A percentile compares a stretch with the other conserved stretches of the same genome.
phyloP scores from a whole-genome alignment of 2,113 vertebrate species.

The Suricata suricatta region DNA sequence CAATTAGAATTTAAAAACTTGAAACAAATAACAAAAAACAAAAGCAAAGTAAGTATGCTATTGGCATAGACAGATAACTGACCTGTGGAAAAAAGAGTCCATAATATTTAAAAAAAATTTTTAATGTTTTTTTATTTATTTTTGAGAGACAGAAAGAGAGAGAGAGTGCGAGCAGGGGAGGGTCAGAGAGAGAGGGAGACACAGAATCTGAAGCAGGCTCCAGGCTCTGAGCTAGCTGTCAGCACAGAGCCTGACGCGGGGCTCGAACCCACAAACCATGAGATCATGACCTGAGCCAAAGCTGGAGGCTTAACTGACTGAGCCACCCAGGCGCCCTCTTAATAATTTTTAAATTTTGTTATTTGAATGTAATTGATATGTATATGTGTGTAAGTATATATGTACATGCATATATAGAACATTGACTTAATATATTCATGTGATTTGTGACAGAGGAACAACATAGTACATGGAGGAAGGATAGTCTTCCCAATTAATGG shows the following conservation, averaged over 20 bases:
- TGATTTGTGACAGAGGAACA: background rate
- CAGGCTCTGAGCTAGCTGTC: too few relatives aligned
- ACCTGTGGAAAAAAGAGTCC: background rate
- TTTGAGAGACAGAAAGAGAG: too few relatives aligned
- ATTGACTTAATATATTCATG: background rate
- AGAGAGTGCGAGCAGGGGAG: too few relatives aligned
- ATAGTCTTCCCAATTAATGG: background rate
- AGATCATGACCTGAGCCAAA: too few relatives aligned
- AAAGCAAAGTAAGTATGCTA: background rate
- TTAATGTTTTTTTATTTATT: too few relatives aligned
- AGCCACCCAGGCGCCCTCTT: too few relatives aligned
- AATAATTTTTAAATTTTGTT: background rate
- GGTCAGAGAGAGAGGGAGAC: too few relatives aligned
- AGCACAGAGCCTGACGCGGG: too few relatives aligned
- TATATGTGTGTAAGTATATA: background rate
- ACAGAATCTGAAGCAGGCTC: too few relatives aligned
- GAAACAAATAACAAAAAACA: background rate
- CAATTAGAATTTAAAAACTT: background rate
- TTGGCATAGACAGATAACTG: background rate
- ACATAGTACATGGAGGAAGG: background rate
- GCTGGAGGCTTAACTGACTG: too few relatives aligned
- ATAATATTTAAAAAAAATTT: background rate
- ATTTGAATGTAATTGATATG: background rate
- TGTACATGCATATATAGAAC: background rate
- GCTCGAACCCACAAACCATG: too few relatives aligned